Base-by-base conservation (phyloP, 2,797 vertebrate species). In the Ctenopoma multispine region DNA sequence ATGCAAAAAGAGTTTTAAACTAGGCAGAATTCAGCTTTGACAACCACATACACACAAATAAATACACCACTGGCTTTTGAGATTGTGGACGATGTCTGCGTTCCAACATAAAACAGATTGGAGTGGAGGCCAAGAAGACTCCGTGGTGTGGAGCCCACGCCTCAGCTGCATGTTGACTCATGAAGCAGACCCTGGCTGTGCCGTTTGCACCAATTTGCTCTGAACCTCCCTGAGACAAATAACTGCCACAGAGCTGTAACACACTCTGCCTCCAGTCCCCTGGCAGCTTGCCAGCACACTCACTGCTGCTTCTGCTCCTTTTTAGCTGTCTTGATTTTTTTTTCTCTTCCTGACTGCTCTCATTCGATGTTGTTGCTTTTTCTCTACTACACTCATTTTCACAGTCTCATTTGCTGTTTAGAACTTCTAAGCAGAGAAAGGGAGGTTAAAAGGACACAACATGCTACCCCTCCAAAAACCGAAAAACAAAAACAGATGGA, bases 201-300 rank as follows among this genome's bases (percentile, higher is more conserved):
- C 75, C 68, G 80, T 89, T 88, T 89, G 82, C 80, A 84, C 88
- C 90, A 93, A 91, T 92, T 92, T 93, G 80, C 87, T 87, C 73
- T 53, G 77, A 91, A 90, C 77, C 76, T 92, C 79, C 67, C 81
- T 63, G 80, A 92, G 80, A 91, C 89, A 89, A 91, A 90, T 91
- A 89, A 88, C 80, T 58, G 72, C 87, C 85, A 85, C 88, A 61
- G 82, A 84, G 90, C 84, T 64, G 80, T 57, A 85, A 81, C 75
- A 82, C 74, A 63, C 82, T 81, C 77, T 64, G 63, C 70, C 78
- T 86, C 71, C 76, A 68, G 85, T 77, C 75, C 55, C 4, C 83
- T 88, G 85, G 91, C 86, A 62, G 68, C 58, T 31, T 12, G 85
- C 89, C 90, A 89, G 54, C 79, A 27, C 59, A 21, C 74, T 81